Base-by-base conservation (phyloP, 2,797 vertebrate species). In the Emys orbicularis region DNA sequence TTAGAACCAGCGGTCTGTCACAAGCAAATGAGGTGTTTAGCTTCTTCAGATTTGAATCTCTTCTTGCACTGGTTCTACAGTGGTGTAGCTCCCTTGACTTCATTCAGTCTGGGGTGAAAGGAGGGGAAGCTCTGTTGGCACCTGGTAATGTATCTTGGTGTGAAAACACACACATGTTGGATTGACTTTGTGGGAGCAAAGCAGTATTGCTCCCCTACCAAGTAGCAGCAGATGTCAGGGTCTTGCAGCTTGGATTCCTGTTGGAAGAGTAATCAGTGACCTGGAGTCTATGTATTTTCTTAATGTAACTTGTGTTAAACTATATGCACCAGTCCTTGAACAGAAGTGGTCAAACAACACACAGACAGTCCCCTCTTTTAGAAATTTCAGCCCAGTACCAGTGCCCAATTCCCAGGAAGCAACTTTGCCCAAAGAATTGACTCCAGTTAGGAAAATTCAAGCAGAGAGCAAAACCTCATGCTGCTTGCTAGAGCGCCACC, bases 371-470 rank as follows among this genome's bases (percentile, higher is more conserved):
- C 25, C 12, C 25, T 76, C 41, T 76, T 44, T 41, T 47, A 27
- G 41, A 27, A 52, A n/a, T 52, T n/a, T n/a, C 50, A n/a, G 49
- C 50, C n/a, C 19, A 7, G 12, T 52, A n/a, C 77, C 4, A 50
- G 11, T 74, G 37, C 41, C 18, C 0, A 3, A 65, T 31, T 19
- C 74, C 41, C 25, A 77, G 41, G 49, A 8, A 76, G 49, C 47
- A 27, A 61, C 47, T 1, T 47, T 49, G 2, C 68, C 79, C 18
- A 7, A 1, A 19, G 3, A 47, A 49, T 49, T 27, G 10, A 77
- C 41, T 56, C 34, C 12, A 52, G 4, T 23, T 68, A 0, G 1
- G 56, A 18, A 79, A 25, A 11, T 19, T 0, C 2, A 9, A 29
- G 44, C 47, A 8, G 31, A 41, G 77, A 52, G 12, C 65, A 3